phyloP scores from a whole-genome alignment of 1,140 invertebrate species.

The Lordiphosa stackelbergi region DNA sequence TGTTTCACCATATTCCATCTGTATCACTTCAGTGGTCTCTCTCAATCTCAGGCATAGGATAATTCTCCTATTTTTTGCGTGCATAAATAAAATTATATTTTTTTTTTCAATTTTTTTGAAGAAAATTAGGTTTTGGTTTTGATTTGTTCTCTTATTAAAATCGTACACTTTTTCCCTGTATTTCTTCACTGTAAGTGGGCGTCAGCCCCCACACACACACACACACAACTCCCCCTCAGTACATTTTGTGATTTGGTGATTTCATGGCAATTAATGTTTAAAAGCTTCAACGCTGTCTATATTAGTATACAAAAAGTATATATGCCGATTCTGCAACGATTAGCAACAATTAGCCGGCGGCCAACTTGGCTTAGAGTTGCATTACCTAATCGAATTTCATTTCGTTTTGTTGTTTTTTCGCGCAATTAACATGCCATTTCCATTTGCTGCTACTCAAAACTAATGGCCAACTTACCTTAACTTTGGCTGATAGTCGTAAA shows the following conservation, averaged over 20 bases:
- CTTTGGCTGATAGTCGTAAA: slow-evolving; percentile 38
- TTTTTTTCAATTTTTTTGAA: too few relatives aligned
- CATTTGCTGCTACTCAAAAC: slow-evolving; percentile 55
- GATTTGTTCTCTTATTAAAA: too few relatives aligned
- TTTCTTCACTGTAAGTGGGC: slow-evolving; percentile 42
- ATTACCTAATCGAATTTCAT: slow-evolving; percentile 62
- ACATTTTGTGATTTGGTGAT: slow-evolving; percentile 26
- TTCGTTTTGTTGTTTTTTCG: slow-evolving; percentile 15
- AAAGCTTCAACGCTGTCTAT: slow-evolving; percentile 19
- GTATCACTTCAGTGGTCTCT: too few relatives aligned
- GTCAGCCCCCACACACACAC: slow-evolving; percentile 22
- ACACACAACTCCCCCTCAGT: too few relatives aligned
- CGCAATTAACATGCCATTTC: slow-evolving; percentile 65
- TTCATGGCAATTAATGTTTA: slow-evolving; percentile 64
- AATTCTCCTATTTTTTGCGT: too few relatives aligned
- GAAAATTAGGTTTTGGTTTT: too few relatives aligned
- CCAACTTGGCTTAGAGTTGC: slow-evolving; percentile 42
- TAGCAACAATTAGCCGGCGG: slow-evolving; percentile 64
- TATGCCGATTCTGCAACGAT: slow-evolving; percentile 66
- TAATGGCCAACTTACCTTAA: slow-evolving; percentile 44
- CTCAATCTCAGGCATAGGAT: too few relatives aligned
- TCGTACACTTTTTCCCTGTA: too few relatives aligned
- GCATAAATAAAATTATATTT: too few relatives aligned
- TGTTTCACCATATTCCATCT: too few relatives aligned
- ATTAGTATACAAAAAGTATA: slow-evolving; percentile 32